phyloP scores from a whole-genome alignment of 2,113 vertebrate species.

The Rynchops niger region DNA sequence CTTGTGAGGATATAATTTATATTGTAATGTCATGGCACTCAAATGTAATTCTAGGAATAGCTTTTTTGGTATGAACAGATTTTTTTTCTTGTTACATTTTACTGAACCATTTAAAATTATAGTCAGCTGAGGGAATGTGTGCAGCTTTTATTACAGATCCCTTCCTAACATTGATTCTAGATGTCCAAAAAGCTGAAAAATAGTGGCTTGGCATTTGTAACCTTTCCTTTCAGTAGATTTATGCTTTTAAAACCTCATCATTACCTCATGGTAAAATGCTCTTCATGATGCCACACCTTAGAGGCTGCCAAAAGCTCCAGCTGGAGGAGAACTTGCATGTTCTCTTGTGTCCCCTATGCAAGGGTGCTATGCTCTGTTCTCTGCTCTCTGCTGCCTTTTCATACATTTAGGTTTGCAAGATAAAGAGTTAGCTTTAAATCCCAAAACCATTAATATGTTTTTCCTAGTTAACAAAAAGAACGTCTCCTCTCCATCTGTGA shows the following conservation, averaged over 20 bases:
- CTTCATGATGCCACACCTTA: background rate
- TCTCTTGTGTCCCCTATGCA: background rate
- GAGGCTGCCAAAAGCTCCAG: background rate
- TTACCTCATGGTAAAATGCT: background rate
- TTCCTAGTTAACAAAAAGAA: background rate
- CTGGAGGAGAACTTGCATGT: background rate
- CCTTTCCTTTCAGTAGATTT: background rate
- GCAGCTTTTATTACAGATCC: background rate
- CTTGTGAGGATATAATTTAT: constrained; percentile 21
- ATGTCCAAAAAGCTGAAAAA: background rate
- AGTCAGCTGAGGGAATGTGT: background rate
- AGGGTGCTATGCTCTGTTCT: background rate
- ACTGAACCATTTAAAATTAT: background rate
- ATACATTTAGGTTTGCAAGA: background rate
- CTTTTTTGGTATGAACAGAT: background rate
- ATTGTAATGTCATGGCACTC: background rate
- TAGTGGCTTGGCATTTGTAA: background rate
- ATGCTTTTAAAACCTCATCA: background rate
- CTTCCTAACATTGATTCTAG: background rate
- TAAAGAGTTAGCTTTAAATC: background rate
- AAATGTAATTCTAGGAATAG: background rate
- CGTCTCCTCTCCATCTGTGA: background rate
- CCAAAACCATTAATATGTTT: background rate
- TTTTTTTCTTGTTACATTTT: constrained; percentile 1
- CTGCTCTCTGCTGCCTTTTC: background rate